Percentiles rank a stretch among this genome's conserved stretches.
Conservation (phyloP, 2,888 invertebrate genomes). For the Zhuqinia jingwanae region DNA sequence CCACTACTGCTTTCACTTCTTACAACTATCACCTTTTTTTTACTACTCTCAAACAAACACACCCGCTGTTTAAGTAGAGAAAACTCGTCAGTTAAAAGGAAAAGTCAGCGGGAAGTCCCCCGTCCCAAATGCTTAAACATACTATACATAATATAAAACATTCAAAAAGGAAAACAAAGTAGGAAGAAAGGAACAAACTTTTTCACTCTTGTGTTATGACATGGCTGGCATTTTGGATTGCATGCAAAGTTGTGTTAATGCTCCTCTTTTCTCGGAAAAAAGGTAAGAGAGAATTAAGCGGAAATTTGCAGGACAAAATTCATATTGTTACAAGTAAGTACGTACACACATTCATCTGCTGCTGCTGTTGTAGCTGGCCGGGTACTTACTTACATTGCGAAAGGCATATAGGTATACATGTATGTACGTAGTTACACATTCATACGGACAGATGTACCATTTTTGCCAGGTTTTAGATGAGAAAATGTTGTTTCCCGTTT, state of each 20-base stretch:
- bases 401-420: no score
- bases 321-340: constrained; percentile 24
- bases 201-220: no score
- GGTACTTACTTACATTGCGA: no score
- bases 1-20: background rate
- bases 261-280: constrained; percentile 44
- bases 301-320: constrained; percentile 50
- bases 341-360: no score
- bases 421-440: no score
- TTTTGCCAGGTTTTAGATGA: constrained; percentile 48
- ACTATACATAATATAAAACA: constrained; percentile 48
- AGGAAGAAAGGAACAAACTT: constrained; percentile 32
- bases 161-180: constrained; percentile 39
- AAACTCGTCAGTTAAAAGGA: constrained; percentile 61
- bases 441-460: background rate
- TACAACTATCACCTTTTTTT: constrained; percentile 49
- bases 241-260: constrained; percentile 42
- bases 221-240: constrained; percentile 32
- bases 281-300: constrained; percentile 29
- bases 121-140: constrained; percentile 44
- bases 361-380: background rate
- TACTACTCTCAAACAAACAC: constrained; percentile 22
- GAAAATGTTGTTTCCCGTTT: constrained; percentile 54
- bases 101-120: constrained; percentile 62
- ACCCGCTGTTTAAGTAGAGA: constrained; percentile 38